phyloP scores from a whole-genome alignment of 2,888 invertebrate genomes.

The Hedychridium roseum region DNA sequence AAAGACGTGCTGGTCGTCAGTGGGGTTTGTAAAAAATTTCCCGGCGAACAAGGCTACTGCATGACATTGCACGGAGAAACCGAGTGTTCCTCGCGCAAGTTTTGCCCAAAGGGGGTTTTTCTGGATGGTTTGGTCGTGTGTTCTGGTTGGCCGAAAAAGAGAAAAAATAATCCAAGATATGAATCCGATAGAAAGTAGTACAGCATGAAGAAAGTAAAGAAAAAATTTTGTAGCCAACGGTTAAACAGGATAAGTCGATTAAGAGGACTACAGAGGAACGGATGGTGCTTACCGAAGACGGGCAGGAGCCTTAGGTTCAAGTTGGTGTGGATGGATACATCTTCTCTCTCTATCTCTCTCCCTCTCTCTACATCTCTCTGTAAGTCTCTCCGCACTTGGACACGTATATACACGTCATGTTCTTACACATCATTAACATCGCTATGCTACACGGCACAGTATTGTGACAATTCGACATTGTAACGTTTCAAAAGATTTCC shows the following conservation, averaged over 20 bases:
- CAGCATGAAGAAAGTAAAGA: constrained; percentile 7
- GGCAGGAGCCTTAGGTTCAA: constrained; percentile 64
- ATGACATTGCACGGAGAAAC: constrained; percentile 5
- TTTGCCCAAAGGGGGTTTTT: constrained; percentile 20
- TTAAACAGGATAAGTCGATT: constrained; percentile 61
- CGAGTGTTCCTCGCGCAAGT: constrained; percentile 13
- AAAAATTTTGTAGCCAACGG: constrained; percentile 34
- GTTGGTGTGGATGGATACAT: constrained; percentile 62
- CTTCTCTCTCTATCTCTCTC: constrained; percentile 51
- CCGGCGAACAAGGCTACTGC: too few relatives aligned
- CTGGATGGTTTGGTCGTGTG: constrained; percentile 23
- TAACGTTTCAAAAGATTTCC: too few relatives aligned
- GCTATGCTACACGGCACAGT: too few relatives aligned
- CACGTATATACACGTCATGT: constrained; percentile 15
- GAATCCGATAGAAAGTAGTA: too few relatives aligned
- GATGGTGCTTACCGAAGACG: constrained; percentile 64
- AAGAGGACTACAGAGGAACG: constrained; percentile 63
- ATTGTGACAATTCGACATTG: too few relatives aligned
- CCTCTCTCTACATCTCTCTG: constrained; percentile 37
- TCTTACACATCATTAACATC: too few relatives aligned
- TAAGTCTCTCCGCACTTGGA: constrained; percentile 25
- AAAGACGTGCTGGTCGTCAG: too few relatives aligned
- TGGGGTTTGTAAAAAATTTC: too few relatives aligned
- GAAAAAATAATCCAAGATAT: too few relatives aligned
- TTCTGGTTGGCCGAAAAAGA: constrained; percentile 17